phyloP scores from a whole-genome alignment of 1,140 invertebrate genomes.

The Macrostomum lignano region DNA sequence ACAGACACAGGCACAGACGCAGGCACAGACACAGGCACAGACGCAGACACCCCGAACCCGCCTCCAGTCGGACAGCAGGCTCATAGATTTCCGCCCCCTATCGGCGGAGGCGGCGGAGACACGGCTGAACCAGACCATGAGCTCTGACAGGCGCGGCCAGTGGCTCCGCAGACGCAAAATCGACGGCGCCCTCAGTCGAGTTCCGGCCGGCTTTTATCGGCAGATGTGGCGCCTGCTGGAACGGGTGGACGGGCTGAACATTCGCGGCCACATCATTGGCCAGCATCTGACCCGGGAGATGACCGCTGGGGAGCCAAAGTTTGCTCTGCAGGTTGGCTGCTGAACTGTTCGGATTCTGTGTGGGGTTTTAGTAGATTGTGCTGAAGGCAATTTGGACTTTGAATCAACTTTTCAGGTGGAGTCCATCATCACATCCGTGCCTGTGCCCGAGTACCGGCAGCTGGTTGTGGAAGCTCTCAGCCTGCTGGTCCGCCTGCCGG shows the following conservation, averaged over 20 bases:
- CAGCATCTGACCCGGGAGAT: constrained; percentile 32
- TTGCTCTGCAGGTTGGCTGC: constrained; percentile 76
- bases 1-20: no score
- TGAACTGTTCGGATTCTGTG: no score
- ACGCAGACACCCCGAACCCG: no score
- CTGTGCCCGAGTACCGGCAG: constrained; percentile 89
- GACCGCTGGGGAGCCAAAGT: constrained; percentile 90
- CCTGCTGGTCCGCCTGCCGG: constrained; percentile 55
- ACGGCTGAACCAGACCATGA: no score
- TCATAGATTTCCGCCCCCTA: no score
- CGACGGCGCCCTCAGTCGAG: constrained; percentile 82
- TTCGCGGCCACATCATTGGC: not conserved
- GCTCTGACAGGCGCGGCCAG: no score
- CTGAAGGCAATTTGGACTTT: no score
- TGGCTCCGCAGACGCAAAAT: constrained; percentile 69
- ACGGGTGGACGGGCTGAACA: constrained; percentile 28
- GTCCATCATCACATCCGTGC: constrained; percentile 77
- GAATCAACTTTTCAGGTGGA: no score
- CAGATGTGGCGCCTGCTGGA: constrained; percentile 66
- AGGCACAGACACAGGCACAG: no score
- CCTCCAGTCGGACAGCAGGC: no score
- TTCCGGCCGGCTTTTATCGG: constrained; percentile 78
- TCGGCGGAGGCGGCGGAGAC: no score
- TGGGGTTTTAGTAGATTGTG: no score
- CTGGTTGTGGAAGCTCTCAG: constrained; percentile 83